Evolutionary conservation across 53 echinoderm and acorn worm species (phyloP).

Genomic region (Crossaster papposus): DNA sequence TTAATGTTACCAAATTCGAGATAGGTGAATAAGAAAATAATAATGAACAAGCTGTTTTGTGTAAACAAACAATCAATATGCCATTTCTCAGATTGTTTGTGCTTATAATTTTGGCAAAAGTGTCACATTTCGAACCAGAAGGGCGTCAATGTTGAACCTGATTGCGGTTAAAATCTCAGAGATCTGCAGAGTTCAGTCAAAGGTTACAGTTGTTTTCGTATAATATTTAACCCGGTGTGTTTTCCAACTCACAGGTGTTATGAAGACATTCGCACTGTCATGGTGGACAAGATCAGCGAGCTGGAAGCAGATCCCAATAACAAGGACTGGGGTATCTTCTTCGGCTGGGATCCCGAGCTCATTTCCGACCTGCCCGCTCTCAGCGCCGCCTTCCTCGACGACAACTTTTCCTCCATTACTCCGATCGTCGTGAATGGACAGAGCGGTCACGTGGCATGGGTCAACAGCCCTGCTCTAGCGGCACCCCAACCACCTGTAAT

Average conservation of each 20-base stretch:
- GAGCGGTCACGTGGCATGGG: slow-evolving; percentile 63
- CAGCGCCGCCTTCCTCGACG: slow-evolving; percentile 49
- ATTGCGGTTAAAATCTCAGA: too few relatives aligned
- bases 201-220: too few relatives aligned
- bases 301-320: slow-evolving; percentile 16
- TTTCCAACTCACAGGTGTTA: background rate
- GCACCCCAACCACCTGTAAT: background rate
- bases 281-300: slow-evolving; percentile 21
- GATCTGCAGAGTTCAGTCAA: too few relatives aligned
- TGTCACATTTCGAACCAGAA: too few relatives aligned
- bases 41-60: too few relatives aligned
- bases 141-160: too few relatives aligned
- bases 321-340: slow-evolving; percentile 53
- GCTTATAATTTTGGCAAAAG: too few relatives aligned
- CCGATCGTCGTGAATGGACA: slow-evolving; percentile 54
- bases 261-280: slow-evolving; percentile 29
- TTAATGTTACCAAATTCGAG: too few relatives aligned
- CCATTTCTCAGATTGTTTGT: too few relatives aligned
- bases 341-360: slow-evolving; percentile 70
- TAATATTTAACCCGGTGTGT: too few relatives aligned
- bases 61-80: too few relatives aligned
- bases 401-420: slow-evolving; percentile 20
- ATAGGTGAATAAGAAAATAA: too few relatives aligned
- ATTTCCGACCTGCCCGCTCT: slow-evolving; percentile 55
- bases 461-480: slow-evolving; percentile 22